Base-by-base conservation (phyloP, 1,140 invertebrate species). In the Heliothis subflexa region DNA sequence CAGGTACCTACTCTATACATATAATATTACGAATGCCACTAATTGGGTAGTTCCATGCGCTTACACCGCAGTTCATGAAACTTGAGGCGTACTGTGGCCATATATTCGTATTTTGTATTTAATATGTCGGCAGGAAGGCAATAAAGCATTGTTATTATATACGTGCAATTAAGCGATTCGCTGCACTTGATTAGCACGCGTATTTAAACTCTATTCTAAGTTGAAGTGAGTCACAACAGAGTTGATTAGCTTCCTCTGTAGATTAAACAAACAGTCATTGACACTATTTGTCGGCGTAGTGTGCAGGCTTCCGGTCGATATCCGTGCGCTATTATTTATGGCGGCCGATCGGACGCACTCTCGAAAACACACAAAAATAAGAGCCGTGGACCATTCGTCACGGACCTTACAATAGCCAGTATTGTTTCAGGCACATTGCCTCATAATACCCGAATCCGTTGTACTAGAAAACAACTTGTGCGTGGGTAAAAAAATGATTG, bases 301-400 rank as follows among this genome's bases (percentile, higher is more conserved):
- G 87, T 89, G 90, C 90, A 89, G 88, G 84, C 81, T 92, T 93
- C 92, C 92, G 91, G 79, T 78, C 89, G 88, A 91, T 91, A 92
- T 92, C 89, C 87, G 89, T 81, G 78, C 78, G 70, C 87, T 83
- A 91, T 92, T 93, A 91, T 92, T 91, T 89, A 87, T 86, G 84
- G 83, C 80, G 78, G 81, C 59, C 81, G 85, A 87, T 88, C 86
- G 85, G 85, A 83, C 83, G 82, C 84, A 87, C 85, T 87, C 86
- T 88, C 88, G 81, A 92, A 93, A 91, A 92, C 89, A 90, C 88
- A 92, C 89, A 92, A 94, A 94, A 94, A 89, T 92, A 84, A 88
- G 81, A 90, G 85, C 78, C 79, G 82, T 68, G 70, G 78, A 66
- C 84, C 86, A 91, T 92, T 91, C 88, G 91, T 92, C 88, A 93